Evolutionary conservation across 37 sponge, comb jelly and placozoan genomes (phyloP).

Genomic region (Haliclona indistincta): DNA sequence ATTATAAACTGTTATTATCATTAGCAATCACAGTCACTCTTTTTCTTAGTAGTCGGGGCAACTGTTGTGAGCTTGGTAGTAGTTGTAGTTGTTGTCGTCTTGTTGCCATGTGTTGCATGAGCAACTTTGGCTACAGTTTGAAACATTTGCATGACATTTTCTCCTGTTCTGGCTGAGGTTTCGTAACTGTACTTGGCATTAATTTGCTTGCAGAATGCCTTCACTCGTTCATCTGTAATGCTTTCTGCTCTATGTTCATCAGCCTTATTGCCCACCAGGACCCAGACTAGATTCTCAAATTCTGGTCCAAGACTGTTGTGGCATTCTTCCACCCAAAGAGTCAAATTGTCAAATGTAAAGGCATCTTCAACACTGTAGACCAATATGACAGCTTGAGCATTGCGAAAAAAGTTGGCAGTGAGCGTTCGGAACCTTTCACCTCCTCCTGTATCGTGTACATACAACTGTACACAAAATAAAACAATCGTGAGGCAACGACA

Average conservation of each 20-base stretch:
- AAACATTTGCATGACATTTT: constrained; percentile 52
- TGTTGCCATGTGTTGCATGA: no score
- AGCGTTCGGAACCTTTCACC: constrained; percentile 73
- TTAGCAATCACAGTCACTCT: no score
- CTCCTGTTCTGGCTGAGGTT: constrained; percentile 79
- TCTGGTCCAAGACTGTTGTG: no score
- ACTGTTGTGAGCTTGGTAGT: no score
- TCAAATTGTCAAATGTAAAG: constrained; percentile 48
- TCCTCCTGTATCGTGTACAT: constrained; percentile 76
- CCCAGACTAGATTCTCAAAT: constrained; percentile 42
- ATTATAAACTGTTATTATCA: no score
- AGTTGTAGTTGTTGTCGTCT: no score
- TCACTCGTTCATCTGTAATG: constrained; percentile 9
- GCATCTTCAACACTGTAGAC: constrained; percentile 72
- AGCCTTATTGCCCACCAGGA: constrained; percentile 59
- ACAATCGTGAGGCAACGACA: neutral
- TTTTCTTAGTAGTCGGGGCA: no score
- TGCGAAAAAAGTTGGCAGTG: constrained; percentile 67
- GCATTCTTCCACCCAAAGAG: constrained; percentile 69
- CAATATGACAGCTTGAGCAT: constrained; percentile 67
- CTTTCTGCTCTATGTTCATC: constrained; percentile 28
- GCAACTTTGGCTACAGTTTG: constrained; percentile 20
- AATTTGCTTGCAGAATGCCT: constrained; percentile 9
- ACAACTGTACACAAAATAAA: neutral
- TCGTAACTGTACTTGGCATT: constrained; percentile 6